These are phyloP conservation scores for Serranus cabrilla DNA, from an alignment of 2,797 vertebrate genomes.

Conservation along the genomic window DNA sequence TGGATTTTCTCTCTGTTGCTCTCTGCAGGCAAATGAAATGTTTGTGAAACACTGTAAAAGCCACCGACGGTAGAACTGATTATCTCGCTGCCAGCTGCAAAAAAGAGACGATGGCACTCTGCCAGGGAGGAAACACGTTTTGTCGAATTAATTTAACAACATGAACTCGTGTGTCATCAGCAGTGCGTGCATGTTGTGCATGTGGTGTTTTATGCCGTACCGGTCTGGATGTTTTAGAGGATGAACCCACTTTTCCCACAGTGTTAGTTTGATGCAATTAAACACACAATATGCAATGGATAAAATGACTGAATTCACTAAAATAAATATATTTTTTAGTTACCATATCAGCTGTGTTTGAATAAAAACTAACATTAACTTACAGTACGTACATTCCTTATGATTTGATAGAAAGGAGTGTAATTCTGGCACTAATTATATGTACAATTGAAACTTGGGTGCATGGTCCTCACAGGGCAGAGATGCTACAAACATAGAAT, in stretches of 20 bases:
- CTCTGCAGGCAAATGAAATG: not conserved
- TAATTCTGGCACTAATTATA: not conserved
- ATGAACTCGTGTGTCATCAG: not conserved
- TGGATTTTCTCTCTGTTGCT: not conserved
- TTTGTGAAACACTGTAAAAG: conserved; percentile 1
- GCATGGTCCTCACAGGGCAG: too few species aligned
- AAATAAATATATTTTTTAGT: conserved; percentile 12
- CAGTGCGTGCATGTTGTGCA: not conserved
- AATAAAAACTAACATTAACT: not conserved
- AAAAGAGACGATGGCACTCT: conserved; percentile 2
- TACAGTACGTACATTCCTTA: not conserved
- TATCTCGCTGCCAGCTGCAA: not conserved
- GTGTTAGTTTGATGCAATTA: not conserved
- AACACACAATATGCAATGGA: not conserved
- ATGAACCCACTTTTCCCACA: not conserved
- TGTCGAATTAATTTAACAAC: conserved; percentile 7
- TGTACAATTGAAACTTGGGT: not conserved
- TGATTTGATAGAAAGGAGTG: not conserved
- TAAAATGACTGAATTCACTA: not conserved
- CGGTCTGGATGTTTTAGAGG: not conserved
- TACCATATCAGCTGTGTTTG: too few species aligned
- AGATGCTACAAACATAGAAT: too few species aligned
- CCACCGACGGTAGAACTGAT: not conserved
- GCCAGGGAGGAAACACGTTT: not conserved
- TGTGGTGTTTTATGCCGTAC: not conserved